Conservation (phyloP, 1,140 invertebrate genomes). For the Muscidifurax raptorellus region DNA sequence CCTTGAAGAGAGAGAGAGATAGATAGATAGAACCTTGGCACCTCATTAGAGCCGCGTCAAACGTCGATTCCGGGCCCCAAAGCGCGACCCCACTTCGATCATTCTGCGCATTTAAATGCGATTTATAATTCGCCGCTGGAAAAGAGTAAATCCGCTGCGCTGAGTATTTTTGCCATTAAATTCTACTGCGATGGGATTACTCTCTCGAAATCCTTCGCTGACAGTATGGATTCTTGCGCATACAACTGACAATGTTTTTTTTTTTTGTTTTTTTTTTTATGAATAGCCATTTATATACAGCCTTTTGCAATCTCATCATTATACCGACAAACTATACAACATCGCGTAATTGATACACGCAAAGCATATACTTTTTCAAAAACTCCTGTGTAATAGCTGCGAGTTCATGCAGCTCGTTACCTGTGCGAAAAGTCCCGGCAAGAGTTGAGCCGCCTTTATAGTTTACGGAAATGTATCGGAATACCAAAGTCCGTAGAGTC, state of each 20-base stretch:
- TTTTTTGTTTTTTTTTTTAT: background rate
- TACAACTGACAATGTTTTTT: too few relatives aligned
- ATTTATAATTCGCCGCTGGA: constrained; percentile 8
- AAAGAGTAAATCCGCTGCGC: background rate
- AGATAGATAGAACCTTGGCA: constrained; percentile 47
- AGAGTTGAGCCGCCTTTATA: constrained; percentile 7
- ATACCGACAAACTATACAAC: too few relatives aligned
- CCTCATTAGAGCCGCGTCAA: constrained; percentile 72
- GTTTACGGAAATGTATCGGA: constrained; percentile 29
- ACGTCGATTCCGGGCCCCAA: constrained; percentile 58
- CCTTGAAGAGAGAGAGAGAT: background rate
- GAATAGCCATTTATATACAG: too few relatives aligned
- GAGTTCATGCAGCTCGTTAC: background rate
- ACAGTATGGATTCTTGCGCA: background rate
- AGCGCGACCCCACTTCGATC: background rate
- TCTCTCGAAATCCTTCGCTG: too few relatives aligned
- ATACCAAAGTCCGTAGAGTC: background rate
- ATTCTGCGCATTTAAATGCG: constrained; percentile 28
- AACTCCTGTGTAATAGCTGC: background rate
- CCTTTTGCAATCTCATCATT: too few relatives aligned
- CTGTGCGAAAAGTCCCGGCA: background rate
- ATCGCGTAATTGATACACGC: too few relatives aligned
- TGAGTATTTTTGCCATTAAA: background rate
- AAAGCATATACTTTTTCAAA: background rate
- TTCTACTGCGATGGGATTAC: background rate